Evolutionary conservation across 2,888 invertebrate species (phyloP).

Genomic region (Brenthis ino): DNA sequence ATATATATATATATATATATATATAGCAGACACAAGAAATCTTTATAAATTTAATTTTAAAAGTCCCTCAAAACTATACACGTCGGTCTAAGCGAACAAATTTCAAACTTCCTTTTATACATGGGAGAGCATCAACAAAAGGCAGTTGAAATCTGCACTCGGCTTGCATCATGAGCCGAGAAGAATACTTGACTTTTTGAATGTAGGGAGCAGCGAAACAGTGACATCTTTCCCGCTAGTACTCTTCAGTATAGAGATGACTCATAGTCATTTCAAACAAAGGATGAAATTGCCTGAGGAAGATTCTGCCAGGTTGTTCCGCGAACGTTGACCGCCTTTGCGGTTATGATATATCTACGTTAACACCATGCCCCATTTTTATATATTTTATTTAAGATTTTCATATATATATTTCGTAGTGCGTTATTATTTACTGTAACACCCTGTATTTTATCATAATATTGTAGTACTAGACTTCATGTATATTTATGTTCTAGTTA

Average conservation of each 20-base stretch:
- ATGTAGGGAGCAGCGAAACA: conserved; percentile 61
- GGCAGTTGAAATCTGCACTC: conserved; percentile 69
- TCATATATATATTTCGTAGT: too few relatives aligned
- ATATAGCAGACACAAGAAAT: neutral
- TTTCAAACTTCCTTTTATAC: conserved; percentile 36
- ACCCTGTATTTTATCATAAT: too few relatives aligned
- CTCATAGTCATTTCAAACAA: conserved; percentile 75
- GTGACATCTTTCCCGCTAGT: conserved; percentile 70
- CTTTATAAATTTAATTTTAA: neutral
- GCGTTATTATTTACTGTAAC: neutral
- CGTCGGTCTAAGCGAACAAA: conserved; percentile 19
- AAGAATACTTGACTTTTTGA: conserved; percentile 67
- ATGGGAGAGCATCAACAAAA: conserved; percentile 58
- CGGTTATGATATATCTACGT: conserved; percentile 36
- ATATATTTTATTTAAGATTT: neutral
- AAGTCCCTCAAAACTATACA: neutral
- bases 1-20: too few relatives aligned
- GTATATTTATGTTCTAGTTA: too few relatives aligned
- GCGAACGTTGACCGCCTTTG: conserved; percentile 68
- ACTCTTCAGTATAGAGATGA: conserved; percentile 59
- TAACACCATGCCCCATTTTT: conserved; percentile 39
- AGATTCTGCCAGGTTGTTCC: conserved; percentile 53
- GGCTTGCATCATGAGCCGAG: conserved; percentile 57
- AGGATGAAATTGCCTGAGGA: conserved; percentile 70
- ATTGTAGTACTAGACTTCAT: too few relatives aligned